phyloP scores from a whole-genome alignment of 2,888 invertebrate genomes.

The Encarsia formosa region DNA sequence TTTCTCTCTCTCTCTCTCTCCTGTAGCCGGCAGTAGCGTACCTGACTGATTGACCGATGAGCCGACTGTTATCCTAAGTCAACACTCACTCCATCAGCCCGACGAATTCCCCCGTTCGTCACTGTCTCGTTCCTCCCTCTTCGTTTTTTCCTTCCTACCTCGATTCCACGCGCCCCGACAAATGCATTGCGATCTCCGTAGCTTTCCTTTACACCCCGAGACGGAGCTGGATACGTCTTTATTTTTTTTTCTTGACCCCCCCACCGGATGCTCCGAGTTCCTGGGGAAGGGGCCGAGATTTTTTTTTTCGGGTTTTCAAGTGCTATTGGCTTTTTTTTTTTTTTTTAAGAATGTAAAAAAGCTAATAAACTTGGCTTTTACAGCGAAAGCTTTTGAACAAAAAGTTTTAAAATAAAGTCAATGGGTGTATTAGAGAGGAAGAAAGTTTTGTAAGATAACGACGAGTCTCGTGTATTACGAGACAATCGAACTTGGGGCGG shows the following conservation, averaged over 20 bases:
- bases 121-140: not conserved
- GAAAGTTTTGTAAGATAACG: not conserved
- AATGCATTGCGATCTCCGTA: not conserved
- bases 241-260: constrained; percentile 11
- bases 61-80: constrained; percentile 51
- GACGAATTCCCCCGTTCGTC: constrained; percentile 35
- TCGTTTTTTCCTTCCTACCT: constrained; percentile 3
- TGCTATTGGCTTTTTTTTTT: no score
- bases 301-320: no score
- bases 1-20: constrained; percentile 8
- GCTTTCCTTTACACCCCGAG: no score
- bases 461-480: not conserved
- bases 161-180: not conserved
- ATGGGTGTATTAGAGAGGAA: no score
- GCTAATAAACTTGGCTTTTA: no score
- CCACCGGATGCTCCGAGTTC: not conserved
- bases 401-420: no score
- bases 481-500: not conserved
- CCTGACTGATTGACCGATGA: constrained; percentile 52
- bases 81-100: constrained; percentile 50
- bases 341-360: no score
- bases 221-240: no score
- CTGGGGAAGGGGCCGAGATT: not conserved
- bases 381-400: no score
- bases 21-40: constrained; percentile 30